Conservation (phyloP, 2,797 vertebrate species). For the Tragopan temminckii region DNA sequence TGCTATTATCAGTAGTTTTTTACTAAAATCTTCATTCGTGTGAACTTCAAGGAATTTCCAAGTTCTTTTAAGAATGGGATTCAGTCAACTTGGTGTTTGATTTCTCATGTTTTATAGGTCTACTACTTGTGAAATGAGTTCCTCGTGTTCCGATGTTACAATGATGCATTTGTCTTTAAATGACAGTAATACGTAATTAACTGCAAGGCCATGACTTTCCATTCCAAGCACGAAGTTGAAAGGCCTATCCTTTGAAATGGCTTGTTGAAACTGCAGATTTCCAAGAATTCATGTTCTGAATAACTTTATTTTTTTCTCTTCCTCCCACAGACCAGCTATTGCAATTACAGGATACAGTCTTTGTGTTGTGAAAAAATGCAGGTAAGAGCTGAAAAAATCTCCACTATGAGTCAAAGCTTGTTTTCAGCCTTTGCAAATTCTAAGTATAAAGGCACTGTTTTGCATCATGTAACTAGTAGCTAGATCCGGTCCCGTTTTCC, state of each 20-base stretch:
- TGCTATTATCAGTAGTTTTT: background rate
- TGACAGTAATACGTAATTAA: background rate
- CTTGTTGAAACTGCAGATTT: background rate
- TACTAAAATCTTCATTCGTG: background rate
- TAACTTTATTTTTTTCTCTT: background rate
- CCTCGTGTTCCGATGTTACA: background rate
- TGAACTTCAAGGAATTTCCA: background rate
- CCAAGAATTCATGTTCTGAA: background rate
- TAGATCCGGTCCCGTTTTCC: background rate
- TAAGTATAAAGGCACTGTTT: background rate
- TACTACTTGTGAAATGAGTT: background rate
- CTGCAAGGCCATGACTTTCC: background rate
- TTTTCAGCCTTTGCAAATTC: background rate
- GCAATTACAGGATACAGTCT: background rate
- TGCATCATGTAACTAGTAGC: background rate
- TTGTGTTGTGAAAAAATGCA: background rate
- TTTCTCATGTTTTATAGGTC: background rate
- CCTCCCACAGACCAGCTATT: background rate
- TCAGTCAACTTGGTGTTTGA: background rate
- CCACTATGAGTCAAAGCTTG: background rate
- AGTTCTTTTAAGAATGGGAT: background rate
- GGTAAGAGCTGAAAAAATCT: background rate
- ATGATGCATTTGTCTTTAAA: background rate
- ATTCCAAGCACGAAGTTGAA: background rate
- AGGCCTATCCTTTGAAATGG: background rate